Conservation (phyloP, 1,140 invertebrate species). For the Bombus affinis region DNA sequence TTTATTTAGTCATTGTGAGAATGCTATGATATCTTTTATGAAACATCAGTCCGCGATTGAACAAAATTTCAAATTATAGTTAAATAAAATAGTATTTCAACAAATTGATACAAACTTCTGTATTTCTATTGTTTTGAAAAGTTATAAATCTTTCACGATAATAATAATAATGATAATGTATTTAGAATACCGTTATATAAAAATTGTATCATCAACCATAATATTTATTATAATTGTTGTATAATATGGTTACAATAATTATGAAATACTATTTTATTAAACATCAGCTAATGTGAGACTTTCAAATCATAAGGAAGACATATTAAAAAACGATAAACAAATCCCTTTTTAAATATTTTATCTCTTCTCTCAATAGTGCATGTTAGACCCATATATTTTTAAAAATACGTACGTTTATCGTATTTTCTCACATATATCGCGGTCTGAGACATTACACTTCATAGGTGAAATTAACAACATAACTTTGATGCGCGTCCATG, state of each 20-base stretch:
- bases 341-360: conserved; percentile 8
- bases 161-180: neutral
- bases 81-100: conserved; percentile 40
- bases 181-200: conserved; percentile 7
- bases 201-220: neutral
- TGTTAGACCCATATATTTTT: neutral
- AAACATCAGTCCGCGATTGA: conserved; percentile 23
- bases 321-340: neutral
- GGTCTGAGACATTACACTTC: conserved; percentile 15
- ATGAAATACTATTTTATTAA: conserved; percentile 39
- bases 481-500: conserved; percentile 51
- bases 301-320: neutral
- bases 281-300: neutral
- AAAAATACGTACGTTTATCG: neutral
- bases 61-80: conserved; percentile 13
- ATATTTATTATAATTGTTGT: neutral
- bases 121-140: neutral
- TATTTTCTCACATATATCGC: neutral
- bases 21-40: conserved; percentile 42
- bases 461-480: conserved; percentile 38
- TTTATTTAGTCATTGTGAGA: conserved; percentile 32
- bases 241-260: neutral
- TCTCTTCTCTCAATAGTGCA: neutral
- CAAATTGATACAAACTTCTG: neutral
- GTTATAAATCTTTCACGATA: neutral